Conservation (phyloP, 2,888 invertebrate genomes). For the Drosophila phalerata region DNA sequence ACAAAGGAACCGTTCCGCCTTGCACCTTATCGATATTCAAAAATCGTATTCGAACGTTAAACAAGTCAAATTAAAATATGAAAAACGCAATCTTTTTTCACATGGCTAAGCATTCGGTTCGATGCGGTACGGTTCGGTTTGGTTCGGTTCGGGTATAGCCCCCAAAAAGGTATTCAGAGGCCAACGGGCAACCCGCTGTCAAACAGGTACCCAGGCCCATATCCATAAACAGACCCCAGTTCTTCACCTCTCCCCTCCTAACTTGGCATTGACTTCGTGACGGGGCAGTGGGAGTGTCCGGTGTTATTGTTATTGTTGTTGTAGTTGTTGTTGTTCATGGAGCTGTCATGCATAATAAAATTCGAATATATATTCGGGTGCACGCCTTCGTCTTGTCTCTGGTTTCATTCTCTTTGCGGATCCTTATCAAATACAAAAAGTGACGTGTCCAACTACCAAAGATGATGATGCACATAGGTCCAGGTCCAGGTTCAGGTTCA, state of each 20-base stretch:
- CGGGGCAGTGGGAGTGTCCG: conserved; percentile 62
- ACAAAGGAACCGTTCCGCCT: conserved; percentile 63
- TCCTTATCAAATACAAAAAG: conserved; percentile 78
- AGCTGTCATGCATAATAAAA: conserved; percentile 79
- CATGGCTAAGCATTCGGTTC: conserved; percentile 72
- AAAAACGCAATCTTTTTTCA: conserved; percentile 81
- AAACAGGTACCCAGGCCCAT: conserved; percentile 65
- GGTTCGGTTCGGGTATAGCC: conserved; percentile 46
- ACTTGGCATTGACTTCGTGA: conserved; percentile 46
- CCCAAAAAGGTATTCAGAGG: conserved; percentile 42
- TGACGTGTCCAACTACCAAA: conserved; percentile 74
- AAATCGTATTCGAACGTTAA: conserved; percentile 67
- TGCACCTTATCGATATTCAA: conserved; percentile 76
- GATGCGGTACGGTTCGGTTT: background rate
- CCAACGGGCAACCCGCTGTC: conserved; percentile 70
- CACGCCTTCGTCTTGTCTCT: conserved; percentile 66
- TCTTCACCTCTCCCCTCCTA: background rate
- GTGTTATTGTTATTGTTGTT: conserved; percentile 53
- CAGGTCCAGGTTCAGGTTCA: conserved; percentile 15
- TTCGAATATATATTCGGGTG: conserved; percentile 76
- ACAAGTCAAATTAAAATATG: conserved; percentile 78
- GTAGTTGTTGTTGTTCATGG: conserved; percentile 57
- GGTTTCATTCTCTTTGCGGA: conserved; percentile 67
- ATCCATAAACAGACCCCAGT: conserved; percentile 11
- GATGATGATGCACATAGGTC: conserved; percentile 66